Evolutionary conservation across 2,888 invertebrate genomes (phyloP).

Genomic region (Caenorhabditis sinica): DNA sequence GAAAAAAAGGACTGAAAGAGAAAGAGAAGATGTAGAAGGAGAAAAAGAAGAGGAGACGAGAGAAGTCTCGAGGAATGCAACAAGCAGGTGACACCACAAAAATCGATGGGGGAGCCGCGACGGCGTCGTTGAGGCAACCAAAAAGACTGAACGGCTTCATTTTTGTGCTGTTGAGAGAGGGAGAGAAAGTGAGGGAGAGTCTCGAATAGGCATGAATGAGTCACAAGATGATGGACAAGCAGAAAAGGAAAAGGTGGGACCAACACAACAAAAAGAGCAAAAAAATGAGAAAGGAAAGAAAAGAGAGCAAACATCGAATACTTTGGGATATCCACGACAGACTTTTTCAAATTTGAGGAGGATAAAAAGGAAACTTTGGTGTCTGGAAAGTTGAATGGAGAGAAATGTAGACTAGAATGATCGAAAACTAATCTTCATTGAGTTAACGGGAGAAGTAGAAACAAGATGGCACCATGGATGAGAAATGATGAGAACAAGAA

Average conservation of each 20-base stretch:
- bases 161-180: neutral
- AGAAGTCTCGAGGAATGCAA: slow-evolving; percentile 22
- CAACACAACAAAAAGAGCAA: slow-evolving; percentile 38
- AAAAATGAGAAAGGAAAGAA: slow-evolving; percentile 2
- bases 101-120: slow-evolving; percentile 47
- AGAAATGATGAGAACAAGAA: no score
- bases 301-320: slow-evolving; percentile 36
- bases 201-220: slow-evolving; percentile 26
- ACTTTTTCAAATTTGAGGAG: neutral
- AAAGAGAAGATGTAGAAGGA: slow-evolving; percentile 18
- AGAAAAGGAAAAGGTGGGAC: slow-evolving; percentile 41
- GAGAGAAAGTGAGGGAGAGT: slow-evolving; percentile 12
- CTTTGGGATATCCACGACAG: slow-evolving; percentile 13
- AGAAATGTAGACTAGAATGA: neutral
- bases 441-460: no score
- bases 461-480: no score
- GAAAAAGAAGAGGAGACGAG: slow-evolving; percentile 14
- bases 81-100: slow-evolving; percentile 52
- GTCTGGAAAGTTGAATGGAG: neutral
- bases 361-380: neutral
- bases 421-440: neutral
- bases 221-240: slow-evolving; percentile 27
- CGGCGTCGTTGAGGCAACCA: slow-evolving; percentile 47
- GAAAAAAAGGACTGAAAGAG: neutral
- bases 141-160: slow-evolving; percentile 44